Evolutionary conservation across 1,140 invertebrate genomes (phyloP).

Genomic region (Popillia japonica): DNA sequence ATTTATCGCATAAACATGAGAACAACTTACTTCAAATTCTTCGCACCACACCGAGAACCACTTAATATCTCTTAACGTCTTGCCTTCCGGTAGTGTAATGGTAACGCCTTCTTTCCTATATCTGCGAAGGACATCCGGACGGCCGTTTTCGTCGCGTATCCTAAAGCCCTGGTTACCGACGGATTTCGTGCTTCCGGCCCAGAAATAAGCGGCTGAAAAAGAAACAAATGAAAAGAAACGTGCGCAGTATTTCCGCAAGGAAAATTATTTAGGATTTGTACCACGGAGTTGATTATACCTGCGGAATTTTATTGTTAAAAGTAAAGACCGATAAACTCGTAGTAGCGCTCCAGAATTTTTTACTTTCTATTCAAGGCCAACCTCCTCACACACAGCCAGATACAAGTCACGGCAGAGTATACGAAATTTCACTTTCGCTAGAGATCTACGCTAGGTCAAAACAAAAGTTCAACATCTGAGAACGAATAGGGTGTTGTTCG

Average conservation of each 20-base stretch:
- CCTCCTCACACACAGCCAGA: background rate
- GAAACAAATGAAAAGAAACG: background rate
- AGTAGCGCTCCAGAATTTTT: background rate
- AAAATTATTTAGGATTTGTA: too few relatives aligned
- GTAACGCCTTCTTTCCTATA: conserved; percentile 85
- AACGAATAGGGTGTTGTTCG: background rate
- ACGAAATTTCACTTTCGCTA: conserved; percentile 1
- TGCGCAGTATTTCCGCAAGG: too few relatives aligned
- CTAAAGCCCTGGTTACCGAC: conserved; percentile 74
- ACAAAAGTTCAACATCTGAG: background rate
- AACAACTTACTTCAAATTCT: conserved; percentile 78
- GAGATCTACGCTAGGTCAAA: background rate
- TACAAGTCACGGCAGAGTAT: background rate
- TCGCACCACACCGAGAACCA: conserved; percentile 93
- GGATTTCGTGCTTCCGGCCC: conserved; percentile 73
- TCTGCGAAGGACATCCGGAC: conserved; percentile 72
- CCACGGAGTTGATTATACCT: too few relatives aligned
- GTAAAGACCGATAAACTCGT: background rate
- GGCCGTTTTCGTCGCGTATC: conserved; percentile 82
- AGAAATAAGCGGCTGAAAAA: conserved; percentile 84
- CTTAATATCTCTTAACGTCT: conserved; percentile 80
- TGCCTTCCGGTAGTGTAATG: conserved; percentile 84
- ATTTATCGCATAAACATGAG: too few relatives aligned
- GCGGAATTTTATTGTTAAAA: background rate
- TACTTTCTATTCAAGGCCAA: conserved; percentile 18